phyloP scores from a whole-genome alignment of 2,797 vertebrate genomes.

The Enteromius fasciolatus region DNA sequence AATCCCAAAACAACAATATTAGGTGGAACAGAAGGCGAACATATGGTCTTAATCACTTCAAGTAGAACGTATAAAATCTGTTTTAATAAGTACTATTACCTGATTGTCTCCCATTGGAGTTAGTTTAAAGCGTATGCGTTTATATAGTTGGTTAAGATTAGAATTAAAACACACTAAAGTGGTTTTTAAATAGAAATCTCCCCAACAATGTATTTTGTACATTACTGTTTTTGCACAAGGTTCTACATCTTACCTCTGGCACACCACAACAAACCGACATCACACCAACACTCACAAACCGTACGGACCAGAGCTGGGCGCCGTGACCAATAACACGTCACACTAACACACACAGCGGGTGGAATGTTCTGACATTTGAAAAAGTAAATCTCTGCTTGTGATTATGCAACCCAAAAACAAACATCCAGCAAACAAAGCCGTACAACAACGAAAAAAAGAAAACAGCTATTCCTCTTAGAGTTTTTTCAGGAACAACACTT shows the following conservation, averaged over 20 bases:
- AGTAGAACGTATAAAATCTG: not conserved
- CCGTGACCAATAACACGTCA: constrained; percentile 58
- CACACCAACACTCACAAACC: constrained; percentile 72
- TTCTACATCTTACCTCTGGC: constrained; percentile 57
- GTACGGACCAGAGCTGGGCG: constrained; percentile 55
- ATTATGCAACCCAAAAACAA: constrained; percentile 66
- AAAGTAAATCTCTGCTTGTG: constrained; percentile 57
- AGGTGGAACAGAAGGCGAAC: not conserved
- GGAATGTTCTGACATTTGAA: constrained; percentile 57
- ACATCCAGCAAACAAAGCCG: constrained; percentile 68
- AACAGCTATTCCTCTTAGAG: constrained; percentile 75
- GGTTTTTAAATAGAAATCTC: not conserved
- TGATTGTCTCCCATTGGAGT: constrained; percentile 7
- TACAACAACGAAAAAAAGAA: constrained; percentile 73
- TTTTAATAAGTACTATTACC: constrained; percentile 5
- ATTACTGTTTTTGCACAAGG: constrained; percentile 51
- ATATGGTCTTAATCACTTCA: constrained; percentile 4
- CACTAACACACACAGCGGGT: constrained; percentile 60
- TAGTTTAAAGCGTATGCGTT: not conserved
- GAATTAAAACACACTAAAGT: not conserved
- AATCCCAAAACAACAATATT: not conserved
- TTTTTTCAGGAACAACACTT: constrained; percentile 34
- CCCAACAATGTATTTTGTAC: constrained; percentile 4
- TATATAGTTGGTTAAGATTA: not conserved
- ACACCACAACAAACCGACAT: constrained; percentile 64